Evolutionary conservation across 2,797 vertebrate species (phyloP).

Genomic region (Hoplostethus mediterraneus): DNA sequence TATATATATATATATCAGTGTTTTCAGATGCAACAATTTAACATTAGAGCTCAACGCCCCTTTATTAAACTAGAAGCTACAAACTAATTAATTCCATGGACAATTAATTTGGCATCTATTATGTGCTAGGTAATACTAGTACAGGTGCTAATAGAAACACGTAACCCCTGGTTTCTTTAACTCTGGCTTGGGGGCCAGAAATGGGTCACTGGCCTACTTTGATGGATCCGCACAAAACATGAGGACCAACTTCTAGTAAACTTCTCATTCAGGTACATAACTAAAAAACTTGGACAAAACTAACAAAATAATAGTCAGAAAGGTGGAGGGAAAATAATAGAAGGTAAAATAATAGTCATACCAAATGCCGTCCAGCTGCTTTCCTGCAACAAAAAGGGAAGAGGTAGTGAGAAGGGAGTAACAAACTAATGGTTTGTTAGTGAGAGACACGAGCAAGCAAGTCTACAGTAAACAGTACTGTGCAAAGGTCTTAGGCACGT

Average conservation of each 20-base stretch:
- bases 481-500: too few relatives aligned
- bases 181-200: conserved; percentile 1
- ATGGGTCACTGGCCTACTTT: conserved; percentile 17
- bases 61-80: not conserved
- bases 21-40: not conserved
- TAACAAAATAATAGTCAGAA: conserved; percentile 2
- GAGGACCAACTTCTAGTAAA: conserved; percentile 15
- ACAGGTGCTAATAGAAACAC: too few relatives aligned
- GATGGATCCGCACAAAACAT: conserved; percentile 5
- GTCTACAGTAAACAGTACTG: too few relatives aligned
- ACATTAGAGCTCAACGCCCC: not conserved
- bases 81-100: not conserved
- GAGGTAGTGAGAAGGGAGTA: not conserved
- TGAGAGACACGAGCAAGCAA: too few relatives aligned
- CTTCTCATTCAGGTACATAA: not conserved
- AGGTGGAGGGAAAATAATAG: not conserved
- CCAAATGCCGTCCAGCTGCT: conserved; percentile 99
- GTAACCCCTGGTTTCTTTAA: not conserved
- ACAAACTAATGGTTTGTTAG: too few relatives aligned
- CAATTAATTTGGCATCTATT: too few relatives aligned
- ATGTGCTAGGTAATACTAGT: too few relatives aligned
- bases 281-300: not conserved
- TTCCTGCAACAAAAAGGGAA: conserved; percentile 86
- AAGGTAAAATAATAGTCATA: conserved; percentile 74
- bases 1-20: too few relatives aligned